A percentile compares a stretch with the other conserved stretches of the same genome.
phyloP scores from a whole-genome alignment of 2,888 invertebrate genomes.

The Cantharis lateralis region DNA sequence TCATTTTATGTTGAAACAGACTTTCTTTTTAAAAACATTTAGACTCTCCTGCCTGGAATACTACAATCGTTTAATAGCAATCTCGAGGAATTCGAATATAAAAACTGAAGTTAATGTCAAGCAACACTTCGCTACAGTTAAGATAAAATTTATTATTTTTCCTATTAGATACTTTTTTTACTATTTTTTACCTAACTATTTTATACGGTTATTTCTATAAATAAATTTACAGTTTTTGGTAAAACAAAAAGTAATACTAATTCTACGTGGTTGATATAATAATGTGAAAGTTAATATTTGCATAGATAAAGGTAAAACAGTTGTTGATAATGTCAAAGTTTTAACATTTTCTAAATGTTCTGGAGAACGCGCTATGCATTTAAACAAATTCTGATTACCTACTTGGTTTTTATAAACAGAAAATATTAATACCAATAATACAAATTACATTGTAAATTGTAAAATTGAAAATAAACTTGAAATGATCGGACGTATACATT shows the following conservation, averaged over 20 bases:
- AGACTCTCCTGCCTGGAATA: no score
- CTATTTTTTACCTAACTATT: neutral
- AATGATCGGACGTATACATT: neutral
- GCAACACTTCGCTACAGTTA: no score
- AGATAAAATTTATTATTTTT: no score
- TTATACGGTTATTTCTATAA: neutral
- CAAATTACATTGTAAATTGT: neutral
- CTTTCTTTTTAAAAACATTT: no score
- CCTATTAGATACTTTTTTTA: no score
- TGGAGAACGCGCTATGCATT: neutral
- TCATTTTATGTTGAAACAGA: no score
- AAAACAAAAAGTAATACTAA: neutral
- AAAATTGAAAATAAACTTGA: neutral
- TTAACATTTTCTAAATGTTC: neutral
- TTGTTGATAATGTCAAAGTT: neutral
- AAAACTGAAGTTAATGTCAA: no score
- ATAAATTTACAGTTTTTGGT: neutral
- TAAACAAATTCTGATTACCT: neutral
- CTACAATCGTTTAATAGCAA: no score
- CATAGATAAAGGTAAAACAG: neutral
- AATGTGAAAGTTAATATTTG: neutral
- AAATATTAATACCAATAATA: neutral
- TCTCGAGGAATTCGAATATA: no score
- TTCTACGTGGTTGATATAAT: neutral
- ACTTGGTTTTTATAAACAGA: neutral